Percentiles rank a stretch among this genome's conserved stretches.
Evolutionary conservation across 1,140 invertebrate species (phyloP).

Genomic region (Drepana arcuata): DNA sequence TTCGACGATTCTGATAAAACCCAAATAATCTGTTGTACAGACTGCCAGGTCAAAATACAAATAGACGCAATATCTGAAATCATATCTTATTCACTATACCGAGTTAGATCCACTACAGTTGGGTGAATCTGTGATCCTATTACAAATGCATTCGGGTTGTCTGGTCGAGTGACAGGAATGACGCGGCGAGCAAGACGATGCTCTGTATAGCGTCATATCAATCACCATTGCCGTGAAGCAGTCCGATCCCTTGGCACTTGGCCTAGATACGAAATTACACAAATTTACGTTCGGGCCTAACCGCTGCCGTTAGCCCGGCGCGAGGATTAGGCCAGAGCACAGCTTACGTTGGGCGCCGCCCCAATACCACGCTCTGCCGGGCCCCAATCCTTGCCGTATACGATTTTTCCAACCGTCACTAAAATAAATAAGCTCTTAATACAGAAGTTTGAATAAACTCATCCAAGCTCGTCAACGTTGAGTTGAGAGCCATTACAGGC

Average conservation of each 20-base stretch:
- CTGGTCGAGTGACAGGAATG: conserved; percentile 31
- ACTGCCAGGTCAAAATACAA: not conserved
- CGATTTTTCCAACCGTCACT: conserved; percentile 5
- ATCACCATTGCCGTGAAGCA: conserved; percentile 63
- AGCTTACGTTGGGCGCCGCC: conserved; percentile 52
- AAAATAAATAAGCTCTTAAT: conserved; percentile 65
- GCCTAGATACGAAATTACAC: conserved; percentile 68
- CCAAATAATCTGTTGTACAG: no score
- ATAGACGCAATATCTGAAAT: no score
- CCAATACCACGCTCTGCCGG: conserved; percentile 54
- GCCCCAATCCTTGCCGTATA: conserved; percentile 29
- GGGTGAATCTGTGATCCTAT: conserved; percentile 24
- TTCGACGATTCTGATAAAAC: no score
- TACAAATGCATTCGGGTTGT: conserved; percentile 49
- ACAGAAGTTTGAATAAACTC: conserved; percentile 62
- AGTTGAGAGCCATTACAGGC: conserved; percentile 54
- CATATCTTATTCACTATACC: conserved; percentile 1
- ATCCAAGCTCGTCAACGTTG: conserved; percentile 50
- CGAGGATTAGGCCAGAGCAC: conserved; percentile 49
- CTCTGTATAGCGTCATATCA: conserved; percentile 59
- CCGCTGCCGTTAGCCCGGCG: conserved; percentile 40
- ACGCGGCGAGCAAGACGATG: conserved; percentile 30
- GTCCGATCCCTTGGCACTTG: conserved; percentile 64
- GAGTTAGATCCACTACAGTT: conserved; percentile 3
- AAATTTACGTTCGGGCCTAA: conserved; percentile 66